Conservation (phyloP, 2,888 invertebrate species). For the Eueremaeus valkanovi region DNA sequence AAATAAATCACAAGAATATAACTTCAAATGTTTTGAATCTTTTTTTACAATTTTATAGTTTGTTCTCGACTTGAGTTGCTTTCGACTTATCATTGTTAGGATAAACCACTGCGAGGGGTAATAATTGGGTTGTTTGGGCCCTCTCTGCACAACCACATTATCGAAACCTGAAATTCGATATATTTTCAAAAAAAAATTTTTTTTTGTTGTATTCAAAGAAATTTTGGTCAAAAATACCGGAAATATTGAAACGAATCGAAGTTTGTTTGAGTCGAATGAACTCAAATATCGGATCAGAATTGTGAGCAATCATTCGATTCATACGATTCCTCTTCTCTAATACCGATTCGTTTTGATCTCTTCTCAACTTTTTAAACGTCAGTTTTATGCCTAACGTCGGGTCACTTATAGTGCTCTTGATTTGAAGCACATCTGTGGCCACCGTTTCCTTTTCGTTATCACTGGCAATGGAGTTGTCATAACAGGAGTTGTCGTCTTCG, state of each 20-base stretch:
- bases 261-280: not conserved
- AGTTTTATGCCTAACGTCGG: constrained; percentile 53
- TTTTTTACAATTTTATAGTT: not conserved
- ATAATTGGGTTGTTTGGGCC: not conserved
- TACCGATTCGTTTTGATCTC: constrained; percentile 2
- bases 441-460: constrained; percentile 45
- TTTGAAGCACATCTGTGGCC: constrained; percentile 44
- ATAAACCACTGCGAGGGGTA: not conserved
- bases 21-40: not conserved
- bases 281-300: not conserved
- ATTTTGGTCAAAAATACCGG: not conserved
- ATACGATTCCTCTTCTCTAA: not conserved
- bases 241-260: not conserved
- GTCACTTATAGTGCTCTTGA: constrained; percentile 51
- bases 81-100: not conserved
- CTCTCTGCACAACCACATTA: not conserved
- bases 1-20: constrained; percentile 23
- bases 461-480: constrained; percentile 45
- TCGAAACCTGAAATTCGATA: not conserved
- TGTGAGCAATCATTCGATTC: too few relatives aligned
- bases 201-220: not conserved
- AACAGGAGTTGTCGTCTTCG: constrained; percentile 44
- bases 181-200: not conserved
- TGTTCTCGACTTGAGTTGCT: not conserved
- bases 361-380: constrained; percentile 50